Evolutionary conservation across 2,113 vertebrate genomes (phyloP).

Genomic region (Jacana jacana): DNA sequence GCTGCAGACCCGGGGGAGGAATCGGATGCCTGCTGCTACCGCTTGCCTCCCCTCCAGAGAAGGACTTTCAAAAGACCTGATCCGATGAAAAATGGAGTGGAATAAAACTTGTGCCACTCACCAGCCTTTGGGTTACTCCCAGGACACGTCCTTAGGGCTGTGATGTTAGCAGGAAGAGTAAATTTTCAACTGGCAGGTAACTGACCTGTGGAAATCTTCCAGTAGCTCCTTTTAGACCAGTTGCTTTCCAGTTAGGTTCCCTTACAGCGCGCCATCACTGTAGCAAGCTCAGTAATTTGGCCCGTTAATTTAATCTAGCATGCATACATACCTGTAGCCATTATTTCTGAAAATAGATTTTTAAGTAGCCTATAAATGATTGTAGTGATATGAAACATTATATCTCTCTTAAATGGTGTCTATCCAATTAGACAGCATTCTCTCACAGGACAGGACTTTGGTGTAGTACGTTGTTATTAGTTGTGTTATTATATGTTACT

Average conservation of each 20-base stretch:
- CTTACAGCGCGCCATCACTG: neutral
- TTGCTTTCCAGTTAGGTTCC: neutral
- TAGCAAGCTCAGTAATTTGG: neutral
- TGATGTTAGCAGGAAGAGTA: neutral
- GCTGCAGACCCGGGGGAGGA: accelerated
- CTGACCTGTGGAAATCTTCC: neutral
- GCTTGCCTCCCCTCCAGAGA: accelerated
- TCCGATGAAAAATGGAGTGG: neutral
- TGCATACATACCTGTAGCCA: neutral
- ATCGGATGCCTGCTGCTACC: accelerated
- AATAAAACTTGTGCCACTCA: neutral
- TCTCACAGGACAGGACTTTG: neutral
- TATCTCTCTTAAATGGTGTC: neutral
- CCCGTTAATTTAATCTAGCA: neutral
- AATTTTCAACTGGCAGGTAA: neutral
- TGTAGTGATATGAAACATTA: neutral
- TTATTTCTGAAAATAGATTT: neutral
- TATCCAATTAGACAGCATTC: neutral
- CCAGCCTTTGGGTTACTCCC: neutral
- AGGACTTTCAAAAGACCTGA: neutral
- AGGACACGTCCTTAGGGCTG: neutral
- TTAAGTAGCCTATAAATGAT: neutral
- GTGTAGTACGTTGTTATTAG: neutral
- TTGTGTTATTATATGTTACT: neutral
- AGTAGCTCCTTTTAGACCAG: neutral